Conservation (phyloP, 1,140 invertebrate species). For the Maniola jurtina region DNA sequence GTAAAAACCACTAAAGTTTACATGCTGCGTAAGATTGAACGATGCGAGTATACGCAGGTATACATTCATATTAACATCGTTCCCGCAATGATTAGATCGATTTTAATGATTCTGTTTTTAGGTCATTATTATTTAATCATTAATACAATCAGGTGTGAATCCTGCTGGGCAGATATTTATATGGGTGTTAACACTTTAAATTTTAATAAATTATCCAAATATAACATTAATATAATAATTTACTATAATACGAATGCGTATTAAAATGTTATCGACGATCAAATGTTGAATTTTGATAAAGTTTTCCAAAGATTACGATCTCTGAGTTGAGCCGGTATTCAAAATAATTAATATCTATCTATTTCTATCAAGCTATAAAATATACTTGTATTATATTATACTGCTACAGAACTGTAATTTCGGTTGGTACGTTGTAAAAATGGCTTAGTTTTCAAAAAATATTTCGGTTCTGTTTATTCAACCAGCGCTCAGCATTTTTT, state of each 20-base stretch:
- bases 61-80: too few relatives aligned
- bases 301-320: slow-evolving; percentile 4
- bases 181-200: not conserved
- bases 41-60: too few relatives aligned
- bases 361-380: not conserved
- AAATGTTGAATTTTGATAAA: slow-evolving; percentile 8
- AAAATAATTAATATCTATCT: not conserved
- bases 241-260: slow-evolving; percentile 1
- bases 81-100: not conserved
- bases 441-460: too few relatives aligned
- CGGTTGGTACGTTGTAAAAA: too few relatives aligned
- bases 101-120: not conserved
- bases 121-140: not conserved
- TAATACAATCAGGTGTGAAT: not conserved
- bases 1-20: too few relatives aligned
- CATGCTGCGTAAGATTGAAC: too few relatives aligned
- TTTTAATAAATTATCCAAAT: not conserved
- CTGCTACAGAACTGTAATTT: too few relatives aligned
- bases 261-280: not conserved
- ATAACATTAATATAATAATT: not conserved
- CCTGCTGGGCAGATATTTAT: slow-evolving; percentile 1
- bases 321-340: not conserved
- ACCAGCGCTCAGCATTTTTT: too few relatives aligned
- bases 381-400: not conserved
- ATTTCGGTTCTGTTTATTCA: too few relatives aligned